Evolutionary conservation across 1,140 invertebrate genomes (phyloP).

Genomic region (Drosophila pseudoananassae): DNA sequence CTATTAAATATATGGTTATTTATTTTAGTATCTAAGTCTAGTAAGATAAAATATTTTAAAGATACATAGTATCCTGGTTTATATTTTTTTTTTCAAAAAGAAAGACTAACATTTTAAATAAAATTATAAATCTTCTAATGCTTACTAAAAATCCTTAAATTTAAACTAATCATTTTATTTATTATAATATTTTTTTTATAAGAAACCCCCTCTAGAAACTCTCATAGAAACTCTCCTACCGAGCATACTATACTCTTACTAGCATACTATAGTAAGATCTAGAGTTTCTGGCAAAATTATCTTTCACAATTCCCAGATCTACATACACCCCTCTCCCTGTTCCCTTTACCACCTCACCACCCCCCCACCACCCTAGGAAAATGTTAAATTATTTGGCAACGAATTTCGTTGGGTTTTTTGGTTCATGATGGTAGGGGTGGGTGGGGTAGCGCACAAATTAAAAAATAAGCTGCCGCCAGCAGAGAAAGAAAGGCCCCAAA

Average conservation of each 20-base stretch:
- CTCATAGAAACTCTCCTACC: background rate
- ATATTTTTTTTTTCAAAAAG: too few relatives aligned
- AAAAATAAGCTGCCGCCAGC: slow-evolving; percentile 31
- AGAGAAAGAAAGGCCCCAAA: background rate
- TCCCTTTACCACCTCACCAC: background rate
- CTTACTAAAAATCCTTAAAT: too few relatives aligned
- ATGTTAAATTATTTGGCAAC: slow-evolving; percentile 53
- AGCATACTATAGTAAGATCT: background rate
- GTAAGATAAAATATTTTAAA: too few relatives aligned
- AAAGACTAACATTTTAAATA: too few relatives aligned
- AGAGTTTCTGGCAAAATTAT: slow-evolving; percentile 3
- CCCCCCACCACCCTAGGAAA: slow-evolving; percentile 1
- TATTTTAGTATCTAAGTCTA: too few relatives aligned
- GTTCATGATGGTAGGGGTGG: background rate
- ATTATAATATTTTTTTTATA: too few relatives aligned
- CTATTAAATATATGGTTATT: too few relatives aligned
- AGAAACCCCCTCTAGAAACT: background rate
- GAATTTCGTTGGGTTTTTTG: background rate
- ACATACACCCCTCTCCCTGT: background rate
- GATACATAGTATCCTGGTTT: too few relatives aligned
- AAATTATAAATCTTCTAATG: too few relatives aligned
- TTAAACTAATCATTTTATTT: too few relatives aligned
- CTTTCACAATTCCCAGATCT: background rate
- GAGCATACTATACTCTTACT: background rate
- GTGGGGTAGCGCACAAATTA: slow-evolving; percentile 33